Conservation (phyloP, 1,140 invertebrate genomes). For the Conus betulinus region DNA sequence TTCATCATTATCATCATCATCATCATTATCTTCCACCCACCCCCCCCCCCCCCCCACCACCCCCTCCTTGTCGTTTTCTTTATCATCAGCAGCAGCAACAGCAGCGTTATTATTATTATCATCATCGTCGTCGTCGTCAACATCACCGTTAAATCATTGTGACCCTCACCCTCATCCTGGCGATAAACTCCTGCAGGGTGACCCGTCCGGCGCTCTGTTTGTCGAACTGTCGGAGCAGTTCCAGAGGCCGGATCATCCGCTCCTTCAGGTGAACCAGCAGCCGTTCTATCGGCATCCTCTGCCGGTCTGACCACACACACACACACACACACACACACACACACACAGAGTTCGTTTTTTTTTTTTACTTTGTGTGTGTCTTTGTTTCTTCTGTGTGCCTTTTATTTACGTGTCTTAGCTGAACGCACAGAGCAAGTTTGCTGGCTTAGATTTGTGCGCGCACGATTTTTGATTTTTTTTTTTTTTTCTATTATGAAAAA, state of each 20-base stretch:
- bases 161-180: conserved; percentile 25
- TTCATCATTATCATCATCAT: too few species aligned
- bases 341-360: too few species aligned
- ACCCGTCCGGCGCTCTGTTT: background rate
- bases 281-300: background rate
- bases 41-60: too few species aligned
- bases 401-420: too few species aligned
- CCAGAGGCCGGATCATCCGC: conserved; percentile 33
- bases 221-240: conserved; percentile 31
- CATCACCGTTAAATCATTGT: background rate
- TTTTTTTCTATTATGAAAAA: too few species aligned
- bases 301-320: background rate
- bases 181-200: conserved; percentile 15
- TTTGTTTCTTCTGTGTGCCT: too few species aligned
- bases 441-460: too few species aligned
- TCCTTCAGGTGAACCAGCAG: conserved; percentile 14
- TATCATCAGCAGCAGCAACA: background rate
- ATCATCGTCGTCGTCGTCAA: background rate
- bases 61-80: too few species aligned
- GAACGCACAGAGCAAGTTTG: too few species aligned
- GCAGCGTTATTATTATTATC: background rate
- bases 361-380: too few species aligned
- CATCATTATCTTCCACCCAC: too few species aligned
- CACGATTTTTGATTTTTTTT: too few species aligned
- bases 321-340: background rate